A percentile compares a stretch with the other conserved stretches of the same genome.
Conservation (phyloP, 2,113 vertebrate species). For the Tricholaema leucomelas region DNA sequence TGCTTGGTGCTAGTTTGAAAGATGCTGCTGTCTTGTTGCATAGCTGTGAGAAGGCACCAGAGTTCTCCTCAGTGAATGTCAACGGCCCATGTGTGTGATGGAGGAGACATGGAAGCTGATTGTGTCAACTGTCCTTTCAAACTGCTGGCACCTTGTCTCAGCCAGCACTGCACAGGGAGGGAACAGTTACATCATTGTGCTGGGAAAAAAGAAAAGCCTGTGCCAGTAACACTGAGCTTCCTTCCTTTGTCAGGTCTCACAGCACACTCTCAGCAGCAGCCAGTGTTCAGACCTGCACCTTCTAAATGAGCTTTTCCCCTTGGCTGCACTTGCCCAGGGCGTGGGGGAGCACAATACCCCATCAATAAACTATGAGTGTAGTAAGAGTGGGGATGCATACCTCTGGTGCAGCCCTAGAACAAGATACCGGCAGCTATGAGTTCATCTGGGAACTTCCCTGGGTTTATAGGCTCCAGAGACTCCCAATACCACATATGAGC, state of each 20-base stretch:
- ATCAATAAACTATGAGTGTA: neutral
- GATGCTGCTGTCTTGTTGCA: neutral
- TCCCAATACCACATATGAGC: neutral
- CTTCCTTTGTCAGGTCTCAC: neutral
- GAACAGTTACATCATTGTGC: neutral
- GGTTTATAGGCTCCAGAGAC: neutral
- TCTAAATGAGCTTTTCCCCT: neutral
- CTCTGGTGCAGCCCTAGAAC: neutral
- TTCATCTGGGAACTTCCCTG: neutral
- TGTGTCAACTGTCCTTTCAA: neutral
- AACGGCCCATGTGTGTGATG: neutral
- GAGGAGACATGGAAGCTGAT: neutral
- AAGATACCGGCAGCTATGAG: neutral
- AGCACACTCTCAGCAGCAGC: neutral
- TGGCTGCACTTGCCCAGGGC: neutral
- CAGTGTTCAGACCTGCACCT: neutral
- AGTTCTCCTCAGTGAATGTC: neutral
- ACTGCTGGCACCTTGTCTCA: neutral
- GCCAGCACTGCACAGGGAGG: neutral
- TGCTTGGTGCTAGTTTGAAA: neutral
- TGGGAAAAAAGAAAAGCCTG: neutral
- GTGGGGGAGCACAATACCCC: accelerated
- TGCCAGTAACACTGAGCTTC: neutral
- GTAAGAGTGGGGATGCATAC: neutral
- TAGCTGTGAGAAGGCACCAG: neutral